Conservation (phyloP, 2,888 invertebrate species). For the Isoperla grammatica region DNA sequence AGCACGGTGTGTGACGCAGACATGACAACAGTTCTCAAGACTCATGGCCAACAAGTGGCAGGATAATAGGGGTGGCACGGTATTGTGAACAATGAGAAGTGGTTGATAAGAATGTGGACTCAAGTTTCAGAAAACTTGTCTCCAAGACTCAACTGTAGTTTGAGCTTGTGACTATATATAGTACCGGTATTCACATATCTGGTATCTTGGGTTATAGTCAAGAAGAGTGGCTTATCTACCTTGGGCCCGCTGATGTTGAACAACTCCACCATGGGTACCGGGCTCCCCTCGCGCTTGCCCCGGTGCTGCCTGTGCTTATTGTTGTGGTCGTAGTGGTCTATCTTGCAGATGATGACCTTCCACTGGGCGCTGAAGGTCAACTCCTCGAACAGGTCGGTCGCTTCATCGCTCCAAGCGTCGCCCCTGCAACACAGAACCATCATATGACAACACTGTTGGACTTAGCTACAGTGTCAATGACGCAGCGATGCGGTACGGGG, state of each 20-base stretch:
- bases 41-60: too few species aligned
- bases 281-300: slow-evolving; percentile 55
- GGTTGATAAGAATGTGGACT: too few species aligned
- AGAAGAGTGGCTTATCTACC: slow-evolving; percentile 35
- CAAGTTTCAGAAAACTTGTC: too few species aligned
- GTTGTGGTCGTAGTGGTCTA: slow-evolving; percentile 56
- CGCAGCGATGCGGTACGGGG: too few species aligned
- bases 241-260: slow-evolving; percentile 61
- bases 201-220: too few species aligned
- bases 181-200: too few species aligned
- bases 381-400: slow-evolving; percentile 62
- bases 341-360: slow-evolving; percentile 70
- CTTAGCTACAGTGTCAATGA: too few species aligned
- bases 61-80: too few species aligned
- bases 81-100: too few species aligned
- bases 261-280: slow-evolving; percentile 71
- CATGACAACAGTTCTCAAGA: neutral
- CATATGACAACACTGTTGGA: slow-evolving; percentile 40
- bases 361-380: slow-evolving; percentile 70
- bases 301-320: slow-evolving; percentile 6
- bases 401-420: slow-evolving; percentile 57
- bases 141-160: too few species aligned
- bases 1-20: neutral
- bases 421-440: slow-evolving; percentile 37
- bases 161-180: too few species aligned